Conservation (phyloP, 2,797 vertebrate genomes). For the Alectoris magna region DNA sequence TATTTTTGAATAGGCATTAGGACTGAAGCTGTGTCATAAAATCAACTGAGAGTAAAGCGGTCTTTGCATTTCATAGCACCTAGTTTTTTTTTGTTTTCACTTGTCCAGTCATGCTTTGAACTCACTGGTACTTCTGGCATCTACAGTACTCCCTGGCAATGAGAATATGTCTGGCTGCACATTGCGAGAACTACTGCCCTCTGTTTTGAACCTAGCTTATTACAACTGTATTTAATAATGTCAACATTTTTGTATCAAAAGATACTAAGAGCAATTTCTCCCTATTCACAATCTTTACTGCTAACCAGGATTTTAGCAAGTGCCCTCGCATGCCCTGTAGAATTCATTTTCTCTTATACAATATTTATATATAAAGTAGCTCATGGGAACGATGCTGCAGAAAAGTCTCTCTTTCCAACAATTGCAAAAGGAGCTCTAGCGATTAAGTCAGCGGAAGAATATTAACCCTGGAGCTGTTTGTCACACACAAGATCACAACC, state of each 20-base stretch:
- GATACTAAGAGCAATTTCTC: neutral
- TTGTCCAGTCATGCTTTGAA: neutral
- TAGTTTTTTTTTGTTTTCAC: neutral
- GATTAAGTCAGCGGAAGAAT: neutral
- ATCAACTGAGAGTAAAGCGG: neutral
- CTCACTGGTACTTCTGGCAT: neutral
- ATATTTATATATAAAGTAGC: neutral
- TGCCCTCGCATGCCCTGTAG: neutral
- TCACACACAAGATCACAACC: neutral
- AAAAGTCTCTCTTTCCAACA: neutral
- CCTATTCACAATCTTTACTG: neutral
- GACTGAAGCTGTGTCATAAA: neutral
- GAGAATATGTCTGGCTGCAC: fast-evolving
- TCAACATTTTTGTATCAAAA: neutral
- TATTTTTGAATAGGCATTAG: neutral
- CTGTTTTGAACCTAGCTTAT: neutral
- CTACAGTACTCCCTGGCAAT: neutral
- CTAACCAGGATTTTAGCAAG: neutral
- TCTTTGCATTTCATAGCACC: neutral
- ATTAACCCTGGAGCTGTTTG: neutral
- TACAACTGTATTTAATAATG: neutral
- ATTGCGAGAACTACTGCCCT: neutral
- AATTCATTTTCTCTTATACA: neutral
- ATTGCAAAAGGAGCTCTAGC: neutral
- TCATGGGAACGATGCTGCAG: neutral